Conservation (phyloP, 2,113 vertebrate species). For the Hirundichthys speculiger region DNA sequence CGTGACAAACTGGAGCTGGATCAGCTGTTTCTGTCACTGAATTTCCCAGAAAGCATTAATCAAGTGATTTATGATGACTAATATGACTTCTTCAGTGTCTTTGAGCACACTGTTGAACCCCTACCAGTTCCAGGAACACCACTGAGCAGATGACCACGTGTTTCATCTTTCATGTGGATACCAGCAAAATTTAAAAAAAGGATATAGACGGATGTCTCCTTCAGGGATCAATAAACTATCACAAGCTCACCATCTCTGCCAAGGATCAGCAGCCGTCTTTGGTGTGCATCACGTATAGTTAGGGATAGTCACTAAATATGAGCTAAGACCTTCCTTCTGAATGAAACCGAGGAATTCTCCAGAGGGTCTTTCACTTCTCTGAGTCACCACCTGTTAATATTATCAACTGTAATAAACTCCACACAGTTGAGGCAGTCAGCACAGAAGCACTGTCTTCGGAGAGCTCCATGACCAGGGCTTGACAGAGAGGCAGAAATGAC, state of each 20-base stretch:
- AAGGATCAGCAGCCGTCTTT: slow-evolving; percentile 26
- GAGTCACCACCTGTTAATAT: slow-evolving; percentile 9
- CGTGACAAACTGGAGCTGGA: neutral
- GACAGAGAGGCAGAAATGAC: slow-evolving; percentile 38
- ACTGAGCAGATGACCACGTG: slow-evolving; percentile 9
- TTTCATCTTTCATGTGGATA: slow-evolving; percentile 34
- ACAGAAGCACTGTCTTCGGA: slow-evolving; percentile 4
- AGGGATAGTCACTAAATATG: slow-evolving; percentile 15
- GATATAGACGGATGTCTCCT: slow-evolving; percentile 19
- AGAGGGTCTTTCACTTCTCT: slow-evolving; percentile 8
- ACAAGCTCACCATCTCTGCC: slow-evolving; percentile 13
- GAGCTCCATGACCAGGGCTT: slow-evolving; percentile 14
- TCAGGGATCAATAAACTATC: slow-evolving; percentile 49
- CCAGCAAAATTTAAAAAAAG: slow-evolving; percentile 9
- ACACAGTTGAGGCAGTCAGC: slow-evolving; percentile 4
- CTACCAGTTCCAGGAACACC: neutral
- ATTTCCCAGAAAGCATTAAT: too few relatives aligned
- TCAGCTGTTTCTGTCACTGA: neutral
- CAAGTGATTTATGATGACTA: too few relatives aligned
- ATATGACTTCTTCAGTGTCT: neutral
- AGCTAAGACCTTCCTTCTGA: slow-evolving; percentile 27
- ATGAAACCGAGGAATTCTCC: slow-evolving; percentile 15
- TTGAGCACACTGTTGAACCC: slow-evolving; percentile 8
- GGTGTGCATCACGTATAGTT: slow-evolving; percentile 24
- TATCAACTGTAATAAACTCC: slow-evolving; percentile 35